These are phyloP conservation scores for Drosophila macrothrix DNA, from an alignment of 2,888 invertebrate species.

Conservation along the genomic window DNA sequence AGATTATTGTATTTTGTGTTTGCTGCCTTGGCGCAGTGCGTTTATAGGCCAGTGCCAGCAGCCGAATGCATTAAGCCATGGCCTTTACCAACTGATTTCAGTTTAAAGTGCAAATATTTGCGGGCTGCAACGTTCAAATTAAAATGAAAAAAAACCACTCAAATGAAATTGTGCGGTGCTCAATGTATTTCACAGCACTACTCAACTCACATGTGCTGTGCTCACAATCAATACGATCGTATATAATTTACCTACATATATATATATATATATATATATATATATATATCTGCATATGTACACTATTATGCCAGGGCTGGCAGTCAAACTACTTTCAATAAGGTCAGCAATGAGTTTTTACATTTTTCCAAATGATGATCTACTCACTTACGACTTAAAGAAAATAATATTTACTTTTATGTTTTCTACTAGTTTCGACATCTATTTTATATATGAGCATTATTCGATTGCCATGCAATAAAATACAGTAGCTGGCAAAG, in stretches of 20 bases:
- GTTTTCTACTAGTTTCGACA: slow-evolving; percentile 9
- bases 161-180: slow-evolving; percentile 71
- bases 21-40: slow-evolving; percentile 22
- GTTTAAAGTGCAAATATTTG: slow-evolving; percentile 77
- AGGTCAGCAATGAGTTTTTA: slow-evolving; percentile 2
- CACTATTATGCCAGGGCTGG: slow-evolving; percentile 10
- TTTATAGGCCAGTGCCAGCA: slow-evolving; percentile 50
- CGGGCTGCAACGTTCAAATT: slow-evolving; percentile 53
- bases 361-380: not conserved
- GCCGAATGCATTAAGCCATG: slow-evolving; percentile 47
- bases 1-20: not conserved
- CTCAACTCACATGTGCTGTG: slow-evolving; percentile 45
- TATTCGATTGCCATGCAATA: slow-evolving; percentile 36
- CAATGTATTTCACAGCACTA: slow-evolving; percentile 48
- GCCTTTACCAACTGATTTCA: slow-evolving; percentile 46
- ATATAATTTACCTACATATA: slow-evolving; percentile 10
- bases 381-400: slow-evolving; percentile 4
- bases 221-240: slow-evolving; percentile 21
- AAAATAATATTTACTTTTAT: slow-evolving; percentile 5
- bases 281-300: not conserved
- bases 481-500: slow-evolving; percentile 59
- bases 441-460: slow-evolving; percentile 23
- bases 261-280: slow-evolving; percentile 10
- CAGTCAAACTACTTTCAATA: not conserved
- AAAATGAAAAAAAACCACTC: slow-evolving; percentile 49